Evolutionary conservation across 2,113 vertebrate species (phyloP).

Genomic region (Ploceus nigricollis): DNA sequence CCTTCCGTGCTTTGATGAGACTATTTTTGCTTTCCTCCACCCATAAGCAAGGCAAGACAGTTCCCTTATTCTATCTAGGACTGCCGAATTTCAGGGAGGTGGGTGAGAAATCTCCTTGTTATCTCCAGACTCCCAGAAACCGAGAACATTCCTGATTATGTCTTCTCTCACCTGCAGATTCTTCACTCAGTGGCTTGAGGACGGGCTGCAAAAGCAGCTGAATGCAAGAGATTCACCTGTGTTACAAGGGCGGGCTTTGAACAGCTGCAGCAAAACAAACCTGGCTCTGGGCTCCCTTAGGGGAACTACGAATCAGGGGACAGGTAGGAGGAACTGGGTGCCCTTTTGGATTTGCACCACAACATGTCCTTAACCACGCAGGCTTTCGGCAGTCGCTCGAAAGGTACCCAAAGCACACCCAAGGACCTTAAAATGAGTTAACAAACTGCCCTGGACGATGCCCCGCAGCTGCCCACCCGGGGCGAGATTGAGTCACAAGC

Average conservation of each 20-base stretch:
- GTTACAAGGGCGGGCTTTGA: rapidly evolving
- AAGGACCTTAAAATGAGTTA: not conserved
- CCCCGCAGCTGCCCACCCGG: not conserved
- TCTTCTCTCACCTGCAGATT: not conserved
- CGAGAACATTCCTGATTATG: rapidly evolving
- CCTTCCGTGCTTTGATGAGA: not conserved
- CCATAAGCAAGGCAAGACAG: not conserved
- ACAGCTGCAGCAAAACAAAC: not conserved
- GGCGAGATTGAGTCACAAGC: not conserved
- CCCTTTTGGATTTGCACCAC: rapidly evolving
- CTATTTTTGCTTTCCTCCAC: not conserved
- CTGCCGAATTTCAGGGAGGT: not conserved
- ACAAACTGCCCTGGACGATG: not conserved
- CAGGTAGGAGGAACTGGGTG: rapidly evolving
- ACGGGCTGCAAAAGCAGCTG: not conserved
- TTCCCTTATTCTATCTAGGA: rapidly evolving
- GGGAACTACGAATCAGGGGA: not conserved
- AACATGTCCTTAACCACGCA: rapidly evolving
- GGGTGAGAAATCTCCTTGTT: not conserved
- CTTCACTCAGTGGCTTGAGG: not conserved
- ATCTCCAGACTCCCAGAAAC: not conserved
- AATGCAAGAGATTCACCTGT: not conserved
- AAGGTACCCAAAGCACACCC: not conserved
- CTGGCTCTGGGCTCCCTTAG: rapidly evolving
- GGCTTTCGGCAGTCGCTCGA: rapidly evolving